Evolutionary conservation across 2,113 vertebrate genomes (phyloP).

Genomic region (Channa argus): DNA sequence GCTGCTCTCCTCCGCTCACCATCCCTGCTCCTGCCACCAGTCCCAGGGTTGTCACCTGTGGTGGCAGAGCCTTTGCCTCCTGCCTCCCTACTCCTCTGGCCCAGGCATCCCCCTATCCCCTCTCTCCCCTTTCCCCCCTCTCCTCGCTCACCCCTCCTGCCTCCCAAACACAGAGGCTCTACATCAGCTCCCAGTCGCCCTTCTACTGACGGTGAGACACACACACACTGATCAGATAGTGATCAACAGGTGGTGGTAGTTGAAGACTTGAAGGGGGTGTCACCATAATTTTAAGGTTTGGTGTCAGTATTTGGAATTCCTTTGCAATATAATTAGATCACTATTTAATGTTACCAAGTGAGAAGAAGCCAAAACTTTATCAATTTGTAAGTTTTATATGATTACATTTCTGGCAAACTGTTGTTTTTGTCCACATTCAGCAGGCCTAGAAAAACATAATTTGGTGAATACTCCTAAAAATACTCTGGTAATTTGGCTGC

Average conservation of each 20-base stretch:
- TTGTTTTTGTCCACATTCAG: too few species aligned
- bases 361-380: too few species aligned
- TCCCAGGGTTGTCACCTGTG: slow-evolving; percentile 17
- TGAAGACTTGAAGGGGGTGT: too few species aligned
- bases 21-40: background rate
- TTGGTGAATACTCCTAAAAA: too few species aligned
- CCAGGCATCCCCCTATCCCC: background rate
- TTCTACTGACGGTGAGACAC: slow-evolving; percentile 61
- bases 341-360: too few species aligned
- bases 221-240: background rate
- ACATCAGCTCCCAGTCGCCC: slow-evolving; percentile 32
- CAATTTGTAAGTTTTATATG: too few species aligned
- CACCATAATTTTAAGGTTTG: too few species aligned
- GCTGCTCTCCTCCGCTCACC: slow-evolving; percentile 31
- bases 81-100: slow-evolving; percentile 27
- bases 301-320: too few species aligned
- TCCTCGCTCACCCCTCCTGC: background rate
- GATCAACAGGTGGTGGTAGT: background rate
- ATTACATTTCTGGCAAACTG: too few species aligned
- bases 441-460: too few species aligned
- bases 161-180: slow-evolving; percentile 34
- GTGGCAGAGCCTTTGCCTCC: slow-evolving; percentile 28
- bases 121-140: slow-evolving; percentile 1
- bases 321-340: too few species aligned
- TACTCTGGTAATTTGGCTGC: too few species aligned